Evolutionary conservation across 2,797 vertebrate species (phyloP), one percentile per base, ranked within the genome.

Genomic region (Typhlichthys subterraneus): DNA sequence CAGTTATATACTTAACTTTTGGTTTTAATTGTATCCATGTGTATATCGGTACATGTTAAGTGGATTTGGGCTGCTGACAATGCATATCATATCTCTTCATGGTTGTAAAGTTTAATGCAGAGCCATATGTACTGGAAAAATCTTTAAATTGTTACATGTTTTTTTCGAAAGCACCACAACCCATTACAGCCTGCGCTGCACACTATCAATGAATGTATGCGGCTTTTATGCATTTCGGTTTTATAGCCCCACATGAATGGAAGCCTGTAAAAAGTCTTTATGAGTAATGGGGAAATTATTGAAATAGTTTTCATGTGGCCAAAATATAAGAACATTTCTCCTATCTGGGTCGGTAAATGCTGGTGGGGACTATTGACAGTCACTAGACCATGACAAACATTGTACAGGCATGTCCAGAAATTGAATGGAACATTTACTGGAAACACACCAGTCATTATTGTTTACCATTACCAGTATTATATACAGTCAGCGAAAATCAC

Each of bases 251-350:
- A 50, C 45, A 61, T 33, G 63, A 72, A 54, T 8, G 49, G 48
- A 67, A 42, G n/a, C 68, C 67, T 66, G 14, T 81, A 79, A 83
- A 67, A 81, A 69, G 33, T 13, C 53, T 74, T 29, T 9, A 63
- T 72, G 62, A 7, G 65, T 83, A 77, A 86, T 74, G 77, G 73
- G 71, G 79, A 77, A 82, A 61, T 54, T 45, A 81, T 73, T 69
- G 64, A 79, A 77, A 79, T 72, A 70, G 48, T 70, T 77, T 76
- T 80, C 63, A 33, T 63, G 57, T 38, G 19, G 72, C 61, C 66
- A 70, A 65, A 77, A 84, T 69, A 71, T 38, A 66, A 77, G 78
- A 65, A 69, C 62, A 56, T 77, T 59, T 12, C 51, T 48, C 2
- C 17, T 67, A 52, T 6, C 14, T 4, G 17, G 67, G 62, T 80